Evolutionary conservation across 2,888 invertebrate genomes (phyloP), one percentile per base, ranked within the genome.

Genomic region (Hedya salicella): DNA sequence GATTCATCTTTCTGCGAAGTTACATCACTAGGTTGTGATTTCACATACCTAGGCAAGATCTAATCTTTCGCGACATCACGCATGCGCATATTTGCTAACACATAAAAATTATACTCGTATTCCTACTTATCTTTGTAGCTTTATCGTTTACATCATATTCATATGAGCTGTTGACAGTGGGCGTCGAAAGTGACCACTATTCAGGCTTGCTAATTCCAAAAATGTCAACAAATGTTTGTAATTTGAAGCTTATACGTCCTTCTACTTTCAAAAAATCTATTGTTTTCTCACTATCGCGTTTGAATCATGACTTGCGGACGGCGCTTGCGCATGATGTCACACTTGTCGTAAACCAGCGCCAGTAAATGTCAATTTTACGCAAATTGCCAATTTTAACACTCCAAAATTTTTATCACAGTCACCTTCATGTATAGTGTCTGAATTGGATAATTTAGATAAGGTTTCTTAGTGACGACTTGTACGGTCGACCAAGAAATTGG

Each of bases 281-380:
- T 32, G 14, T 54, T 54, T 30, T 42, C n/a, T 32, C 32, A 32
- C 17, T 17, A 59, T 50, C 59, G 46, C 46, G 39, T 14, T 64
- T 59, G 57, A 59, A 52, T 59, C 64, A 65, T 53, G 19, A 65
- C 25, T 52, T 53, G 59, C n/a, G 56, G 30, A 16, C 16, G 17
- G 16, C 52, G 52, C 44, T 21, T 25, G 50, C 36, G 36, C 17
- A 60, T 60, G 59, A 65, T 65, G 52, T 60, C 59, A 60, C 57
- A 46, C 36, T 46, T 46, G 62, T 16, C 13, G 52, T 62, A 39
- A 46, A 56, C 30, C 14, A 19, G n/a, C 14, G 46, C 19, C 39
- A 16, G 36, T 36, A 54, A 30, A 44, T 11, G 46, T 13, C 36
- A 62, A 39, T 25, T 39, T 30, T 17, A 62, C 30, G 36, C 48